phyloP scores from a whole-genome alignment of 2,888 invertebrate genomes.

The Trichopoda pennipes region DNA sequence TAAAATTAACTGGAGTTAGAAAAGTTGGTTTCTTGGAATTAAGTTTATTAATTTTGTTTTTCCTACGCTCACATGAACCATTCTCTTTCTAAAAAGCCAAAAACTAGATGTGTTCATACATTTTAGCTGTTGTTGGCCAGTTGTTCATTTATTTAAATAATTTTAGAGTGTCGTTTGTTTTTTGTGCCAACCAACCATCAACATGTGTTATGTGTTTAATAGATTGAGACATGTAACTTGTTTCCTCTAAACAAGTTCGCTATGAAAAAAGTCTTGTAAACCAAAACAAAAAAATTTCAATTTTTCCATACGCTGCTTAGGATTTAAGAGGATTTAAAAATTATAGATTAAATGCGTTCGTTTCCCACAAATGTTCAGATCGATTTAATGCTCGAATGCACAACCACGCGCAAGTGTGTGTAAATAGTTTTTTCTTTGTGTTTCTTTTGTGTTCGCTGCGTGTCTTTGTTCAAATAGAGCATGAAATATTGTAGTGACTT shows the following conservation, averaged over 20 bases:
- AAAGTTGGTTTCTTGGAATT: background rate
- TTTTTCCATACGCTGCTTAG: slow-evolving; percentile 1
- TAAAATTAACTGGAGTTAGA: slow-evolving; percentile 70
- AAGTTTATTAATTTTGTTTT: background rate
- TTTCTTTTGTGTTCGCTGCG: background rate
- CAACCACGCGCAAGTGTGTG: slow-evolving; percentile 16
- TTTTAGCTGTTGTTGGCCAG: slow-evolving; percentile 2
- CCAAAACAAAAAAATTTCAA: background rate
- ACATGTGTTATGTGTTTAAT: slow-evolving; percentile 54
- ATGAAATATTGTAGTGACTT: slow-evolving; percentile 41
- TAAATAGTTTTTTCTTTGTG: background rate
- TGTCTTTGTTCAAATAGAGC: slow-evolving; percentile 57
- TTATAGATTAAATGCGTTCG: slow-evolving; percentile 39
- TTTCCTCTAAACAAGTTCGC: slow-evolving; percentile 62
- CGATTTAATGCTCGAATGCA: slow-evolving; percentile 38
- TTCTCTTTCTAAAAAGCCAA: slow-evolving; percentile 21
- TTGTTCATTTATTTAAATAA: slow-evolving; percentile 12
- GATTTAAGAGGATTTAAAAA: slow-evolving; percentile 53
- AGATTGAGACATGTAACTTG: slow-evolving; percentile 56
- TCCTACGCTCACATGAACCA: slow-evolving; percentile 1
- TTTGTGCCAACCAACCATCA: slow-evolving; percentile 39
- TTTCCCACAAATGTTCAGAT: slow-evolving; percentile 64
- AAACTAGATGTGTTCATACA: slow-evolving; percentile 18
- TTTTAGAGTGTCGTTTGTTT: slow-evolving; percentile 3
- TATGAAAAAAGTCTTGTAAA: slow-evolving; percentile 3